These are phyloP conservation scores for Drosophila atripex DNA, from an alignment of 2,888 invertebrate genomes.

Conservation along the genomic window DNA sequence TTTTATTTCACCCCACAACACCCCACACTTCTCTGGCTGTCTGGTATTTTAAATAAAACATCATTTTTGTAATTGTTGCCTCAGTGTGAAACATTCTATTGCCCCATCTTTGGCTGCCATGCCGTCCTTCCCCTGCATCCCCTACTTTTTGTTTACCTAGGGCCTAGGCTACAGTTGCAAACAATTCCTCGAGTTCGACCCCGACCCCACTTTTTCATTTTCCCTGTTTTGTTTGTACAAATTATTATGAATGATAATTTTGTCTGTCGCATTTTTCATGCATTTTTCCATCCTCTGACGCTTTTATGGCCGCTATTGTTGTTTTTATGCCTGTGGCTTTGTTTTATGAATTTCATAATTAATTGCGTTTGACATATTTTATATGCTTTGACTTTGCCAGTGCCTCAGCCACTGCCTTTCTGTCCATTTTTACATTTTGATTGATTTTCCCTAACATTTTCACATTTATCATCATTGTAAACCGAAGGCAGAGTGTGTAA, in stretches of 20 bases:
- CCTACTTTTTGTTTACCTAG: constrained; percentile 48
- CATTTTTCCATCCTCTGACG: constrained; percentile 37
- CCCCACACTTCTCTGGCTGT: constrained; percentile 22
- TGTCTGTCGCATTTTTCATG: constrained; percentile 67
- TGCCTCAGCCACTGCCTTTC: neutral
- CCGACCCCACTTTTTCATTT: constrained; percentile 9
- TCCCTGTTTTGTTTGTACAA: constrained; percentile 57
- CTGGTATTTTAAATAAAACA: constrained; percentile 63
- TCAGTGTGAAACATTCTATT: constrained; percentile 39
- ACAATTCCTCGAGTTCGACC: constrained; percentile 10
- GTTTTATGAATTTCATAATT: constrained; percentile 67
- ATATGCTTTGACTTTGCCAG: constrained; percentile 25
- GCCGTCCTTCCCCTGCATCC: constrained; percentile 18
- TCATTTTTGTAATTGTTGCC: constrained; percentile 61
- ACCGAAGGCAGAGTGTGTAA: neutral
- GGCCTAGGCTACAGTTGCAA: constrained; percentile 55
- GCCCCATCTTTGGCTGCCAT: constrained; percentile 27
- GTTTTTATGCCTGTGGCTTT: constrained; percentile 45
- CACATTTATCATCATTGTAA: constrained; percentile 52
- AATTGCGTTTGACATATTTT: constrained; percentile 67
- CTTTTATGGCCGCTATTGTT: constrained; percentile 43
- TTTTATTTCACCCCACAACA: constrained; percentile 33
- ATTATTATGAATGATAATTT: constrained; percentile 71
- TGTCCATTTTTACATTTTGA: constrained; percentile 55
- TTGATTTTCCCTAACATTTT: constrained; percentile 61